A percentile compares a stretch with the other conserved stretches of the same genome.
phyloP scores from a whole-genome alignment of 2,113 vertebrate species.

The Gobiocypris rarus region DNA sequence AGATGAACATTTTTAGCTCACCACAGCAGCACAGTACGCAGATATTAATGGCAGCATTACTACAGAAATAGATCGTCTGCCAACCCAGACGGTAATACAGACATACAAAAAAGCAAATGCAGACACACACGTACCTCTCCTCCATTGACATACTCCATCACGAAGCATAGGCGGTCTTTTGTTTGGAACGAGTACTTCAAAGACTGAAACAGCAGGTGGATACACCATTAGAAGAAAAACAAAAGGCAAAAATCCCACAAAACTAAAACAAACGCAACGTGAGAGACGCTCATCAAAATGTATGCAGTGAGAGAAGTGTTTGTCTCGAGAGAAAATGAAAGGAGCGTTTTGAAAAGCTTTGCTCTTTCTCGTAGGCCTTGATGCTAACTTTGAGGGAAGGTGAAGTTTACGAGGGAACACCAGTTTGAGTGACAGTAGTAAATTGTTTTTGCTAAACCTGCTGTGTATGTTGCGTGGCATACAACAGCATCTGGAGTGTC shows the following conservation, averaged over 20 bases:
- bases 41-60: constrained; percentile 6
- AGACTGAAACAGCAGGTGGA: constrained; percentile 85
- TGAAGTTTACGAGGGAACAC: constrained; percentile 41
- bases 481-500: constrained; percentile 66
- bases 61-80: constrained; percentile 1
- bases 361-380: constrained; percentile 35
- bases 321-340: constrained; percentile 38
- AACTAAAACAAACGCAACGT: constrained; percentile 44
- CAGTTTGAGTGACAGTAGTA: constrained; percentile 27
- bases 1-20: constrained; percentile 6
- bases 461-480: constrained; percentile 55
- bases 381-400: constrained; percentile 51
- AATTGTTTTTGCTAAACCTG: constrained; percentile 55
- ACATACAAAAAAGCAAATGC: constrained; percentile 12
- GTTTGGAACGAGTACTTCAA: constrained; percentile 99
- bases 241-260: constrained; percentile 41
- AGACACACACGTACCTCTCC: constrained; percentile 83
- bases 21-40: not conserved
- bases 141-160: constrained; percentile 99
- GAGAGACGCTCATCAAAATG: constrained; percentile 38
- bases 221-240: constrained; percentile 55
- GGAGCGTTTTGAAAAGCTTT: constrained; percentile 31
- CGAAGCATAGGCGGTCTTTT: constrained; percentile 98
- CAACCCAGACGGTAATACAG: constrained; percentile 4
- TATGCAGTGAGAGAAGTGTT: constrained; percentile 31